phyloP scores from a whole-genome alignment of 2,113 vertebrate species.

The Turnix velox region DNA sequence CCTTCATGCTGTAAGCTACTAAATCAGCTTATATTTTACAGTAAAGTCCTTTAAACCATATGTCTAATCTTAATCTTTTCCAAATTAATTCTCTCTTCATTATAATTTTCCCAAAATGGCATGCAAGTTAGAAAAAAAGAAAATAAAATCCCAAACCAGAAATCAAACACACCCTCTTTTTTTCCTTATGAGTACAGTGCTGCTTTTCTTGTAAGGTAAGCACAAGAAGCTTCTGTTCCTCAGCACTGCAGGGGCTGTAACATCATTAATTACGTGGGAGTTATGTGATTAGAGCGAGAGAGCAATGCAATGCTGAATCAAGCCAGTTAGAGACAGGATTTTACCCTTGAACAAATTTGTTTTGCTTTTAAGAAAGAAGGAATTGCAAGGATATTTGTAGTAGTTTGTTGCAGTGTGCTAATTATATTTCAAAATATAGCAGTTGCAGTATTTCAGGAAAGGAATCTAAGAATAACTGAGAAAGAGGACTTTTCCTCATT shows the following conservation, averaged over 20 bases:
- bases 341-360: background rate
- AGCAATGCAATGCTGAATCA: background rate
- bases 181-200: background rate
- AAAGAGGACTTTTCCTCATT: background rate
- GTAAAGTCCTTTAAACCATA: background rate
- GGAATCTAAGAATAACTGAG: background rate
- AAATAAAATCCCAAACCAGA: background rate
- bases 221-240: background rate
- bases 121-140: background rate
- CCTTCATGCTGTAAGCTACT: background rate
- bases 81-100: background rate
- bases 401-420: background rate
- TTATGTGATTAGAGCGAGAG: background rate
- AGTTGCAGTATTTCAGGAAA: background rate
- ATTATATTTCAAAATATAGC: background rate
- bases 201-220: background rate
- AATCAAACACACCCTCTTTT: background rate
- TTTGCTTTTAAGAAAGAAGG: background rate
- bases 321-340: background rate
- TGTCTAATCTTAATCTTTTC: background rate
- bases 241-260: background rate
- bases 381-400: background rate
- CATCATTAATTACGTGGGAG: fast-evolving
- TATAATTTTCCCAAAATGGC: background rate
- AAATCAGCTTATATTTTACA: background rate